Evolutionary conservation across 37 sponge, comb jelly and placozoan species (phyloP), one percentile per base, ranked within the genome.

Genomic region (Spongilla lacustris): DNA sequence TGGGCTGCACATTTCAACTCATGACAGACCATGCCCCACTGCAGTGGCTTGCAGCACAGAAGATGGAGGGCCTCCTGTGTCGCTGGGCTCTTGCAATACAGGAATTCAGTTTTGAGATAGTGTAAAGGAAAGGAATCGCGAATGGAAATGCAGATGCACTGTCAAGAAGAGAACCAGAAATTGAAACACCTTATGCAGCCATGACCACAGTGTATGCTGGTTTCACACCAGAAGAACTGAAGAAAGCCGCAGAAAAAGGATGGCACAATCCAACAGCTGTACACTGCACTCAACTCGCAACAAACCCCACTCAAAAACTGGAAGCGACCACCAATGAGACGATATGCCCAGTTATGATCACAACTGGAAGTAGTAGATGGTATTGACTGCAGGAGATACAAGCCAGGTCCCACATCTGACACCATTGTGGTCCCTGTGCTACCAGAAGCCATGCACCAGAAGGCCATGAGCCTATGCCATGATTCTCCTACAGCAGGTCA

Each of bases 131-230:
- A 13, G 88, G 92, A 0, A 32, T 31, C 10, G 34, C 29, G 19
- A 91, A 91, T 68, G 80, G 69, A 13, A 91, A 91, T 79, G 88
- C 85, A 2, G 88, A 87, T 83, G 88, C 81, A 67, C 58, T 91
- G 24, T 91, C 88, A 24, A 48, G 79, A 13, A 33, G 58, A 58
- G 58, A 58, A 58, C 12, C 58, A 58, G 58, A 58, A 6, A 58
- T 6, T 6, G 58, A 58, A 58, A 58, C 58, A 58, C 58, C 19
- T 14, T 17, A 58, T 6, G 19, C 58, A 58, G 58, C 58, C 58
- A 58, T 58, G 58, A 58, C 58, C 58, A 58, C 58, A 58, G 58
- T 58, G 58, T 14, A 58, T 14, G 19, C 58, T 58, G 58, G 58
- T 14, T 58, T 58, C 58, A 6, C 58, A 58, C 19, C 58, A 14